phyloP scores from a whole-genome alignment of 2,113 vertebrate species.

The Phalacrocorax pelagicus region DNA sequence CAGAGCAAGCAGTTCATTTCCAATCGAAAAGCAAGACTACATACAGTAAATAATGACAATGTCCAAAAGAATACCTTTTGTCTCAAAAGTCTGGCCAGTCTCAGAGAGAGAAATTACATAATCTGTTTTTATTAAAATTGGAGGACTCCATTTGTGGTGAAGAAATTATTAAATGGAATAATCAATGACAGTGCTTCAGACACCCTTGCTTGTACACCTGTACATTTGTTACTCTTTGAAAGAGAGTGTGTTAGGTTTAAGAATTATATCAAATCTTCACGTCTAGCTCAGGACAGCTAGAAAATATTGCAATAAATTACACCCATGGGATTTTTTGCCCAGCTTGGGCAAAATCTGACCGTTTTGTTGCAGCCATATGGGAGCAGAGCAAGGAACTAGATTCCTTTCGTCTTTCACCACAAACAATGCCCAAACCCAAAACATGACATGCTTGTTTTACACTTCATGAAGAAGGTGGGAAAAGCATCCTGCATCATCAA shows the following conservation, averaged over 20 bases:
- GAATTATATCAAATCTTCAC: not conserved
- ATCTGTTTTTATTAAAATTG: not conserved
- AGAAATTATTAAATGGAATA: not conserved
- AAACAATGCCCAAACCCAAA: not conserved
- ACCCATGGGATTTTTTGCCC: not conserved
- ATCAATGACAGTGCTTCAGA: not conserved
- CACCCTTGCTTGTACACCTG: not conserved
- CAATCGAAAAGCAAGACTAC: not conserved
- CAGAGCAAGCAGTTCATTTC: not conserved
- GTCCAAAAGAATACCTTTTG: not conserved
- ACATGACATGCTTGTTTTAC: fast-evolving
- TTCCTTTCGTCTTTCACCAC: not conserved
- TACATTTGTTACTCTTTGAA: not conserved
- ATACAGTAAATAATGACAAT: not conserved
- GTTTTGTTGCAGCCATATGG: not conserved
- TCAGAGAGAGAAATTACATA: not conserved
- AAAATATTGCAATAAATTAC: not conserved
- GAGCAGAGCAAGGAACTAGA: not conserved
- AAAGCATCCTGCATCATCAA: not conserved
- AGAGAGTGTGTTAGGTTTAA: not conserved
- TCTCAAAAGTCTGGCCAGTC: not conserved
- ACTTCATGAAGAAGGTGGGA: not conserved
- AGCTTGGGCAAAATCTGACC: not conserved
- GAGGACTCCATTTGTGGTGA: not conserved
- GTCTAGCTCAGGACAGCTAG: not conserved